phyloP scores from a whole-genome alignment of 2,113 vertebrate genomes.

The Atherinomorus stipes region DNA sequence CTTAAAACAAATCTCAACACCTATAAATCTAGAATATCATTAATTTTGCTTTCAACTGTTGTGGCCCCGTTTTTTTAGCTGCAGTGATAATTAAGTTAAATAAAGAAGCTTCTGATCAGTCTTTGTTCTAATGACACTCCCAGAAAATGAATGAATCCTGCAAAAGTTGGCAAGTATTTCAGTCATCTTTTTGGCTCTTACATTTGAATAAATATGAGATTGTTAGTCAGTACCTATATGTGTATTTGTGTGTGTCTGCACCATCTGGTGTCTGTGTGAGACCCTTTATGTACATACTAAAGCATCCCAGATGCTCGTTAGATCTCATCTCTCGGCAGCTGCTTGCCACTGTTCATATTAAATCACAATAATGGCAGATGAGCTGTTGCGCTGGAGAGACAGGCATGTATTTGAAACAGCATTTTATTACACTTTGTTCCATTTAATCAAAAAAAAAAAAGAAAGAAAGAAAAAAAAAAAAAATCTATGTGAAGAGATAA shows the following conservation, averaged over 20 bases:
- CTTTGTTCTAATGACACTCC: constrained; percentile 85
- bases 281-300: constrained; percentile 80
- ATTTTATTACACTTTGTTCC: constrained; percentile 85
- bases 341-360: constrained; percentile 76
- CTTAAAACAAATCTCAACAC: not conserved
- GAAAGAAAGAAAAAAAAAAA: constrained; percentile 72
- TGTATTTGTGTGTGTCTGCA: constrained; percentile 60
- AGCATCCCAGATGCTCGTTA: constrained; percentile 79
- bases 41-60: constrained; percentile 18
- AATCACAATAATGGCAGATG: constrained; percentile 81
- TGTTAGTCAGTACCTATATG: constrained; percentile 59
- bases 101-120: constrained; percentile 80
- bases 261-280: constrained; percentile 54
- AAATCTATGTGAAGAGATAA: constrained; percentile 74
- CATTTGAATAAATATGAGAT: constrained; percentile 43
- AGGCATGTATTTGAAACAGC: constrained; percentile 77
- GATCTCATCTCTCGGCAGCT: constrained; percentile 75
- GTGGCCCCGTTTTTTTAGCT: not conserved
- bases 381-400: constrained; percentile 68
- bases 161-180: constrained; percentile 83
- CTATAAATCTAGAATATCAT: constrained; percentile 17
- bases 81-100: constrained; percentile 41
- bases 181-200: constrained; percentile 43
- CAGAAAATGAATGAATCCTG: constrained; percentile 83
- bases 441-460: constrained; percentile 82